Conservation (phyloP, 2,113 vertebrate genomes). For the Cisticola juncidis region DNA sequence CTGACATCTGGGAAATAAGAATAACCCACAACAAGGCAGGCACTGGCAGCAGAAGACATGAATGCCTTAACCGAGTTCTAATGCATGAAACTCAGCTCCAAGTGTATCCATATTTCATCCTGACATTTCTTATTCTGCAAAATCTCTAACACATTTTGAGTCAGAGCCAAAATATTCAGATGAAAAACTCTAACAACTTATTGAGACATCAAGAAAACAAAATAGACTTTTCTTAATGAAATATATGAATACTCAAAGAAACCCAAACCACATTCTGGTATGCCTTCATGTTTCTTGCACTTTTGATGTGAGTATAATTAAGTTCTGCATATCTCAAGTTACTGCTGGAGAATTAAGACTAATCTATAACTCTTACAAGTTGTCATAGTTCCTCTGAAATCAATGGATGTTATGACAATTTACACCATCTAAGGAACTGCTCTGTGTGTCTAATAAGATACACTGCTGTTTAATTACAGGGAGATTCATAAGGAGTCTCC, state of each 20-base stretch:
- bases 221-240: neutral
- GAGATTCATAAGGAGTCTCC: neutral
- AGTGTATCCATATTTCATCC: neutral
- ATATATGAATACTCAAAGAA: neutral
- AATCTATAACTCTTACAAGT: neutral
- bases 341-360: neutral
- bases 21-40: neutral
- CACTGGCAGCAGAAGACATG: neutral
- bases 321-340: neutral
- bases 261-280: neutral
- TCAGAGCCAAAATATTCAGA: neutral
- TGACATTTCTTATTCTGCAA: neutral
- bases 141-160: neutral
- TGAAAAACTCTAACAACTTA: neutral
- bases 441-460: neutral
- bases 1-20: neutral
- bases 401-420: neutral
- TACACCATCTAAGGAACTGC: neutral
- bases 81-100: neutral
- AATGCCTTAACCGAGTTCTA: neutral
- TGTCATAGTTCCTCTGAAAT: conserved; percentile 2
- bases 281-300: neutral
- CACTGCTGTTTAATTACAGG: neutral
- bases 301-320: conserved; percentile 21
- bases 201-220: neutral